phyloP scores from a whole-genome alignment of 2,797 vertebrate species.

The Oreochromis mossambicus region DNA sequence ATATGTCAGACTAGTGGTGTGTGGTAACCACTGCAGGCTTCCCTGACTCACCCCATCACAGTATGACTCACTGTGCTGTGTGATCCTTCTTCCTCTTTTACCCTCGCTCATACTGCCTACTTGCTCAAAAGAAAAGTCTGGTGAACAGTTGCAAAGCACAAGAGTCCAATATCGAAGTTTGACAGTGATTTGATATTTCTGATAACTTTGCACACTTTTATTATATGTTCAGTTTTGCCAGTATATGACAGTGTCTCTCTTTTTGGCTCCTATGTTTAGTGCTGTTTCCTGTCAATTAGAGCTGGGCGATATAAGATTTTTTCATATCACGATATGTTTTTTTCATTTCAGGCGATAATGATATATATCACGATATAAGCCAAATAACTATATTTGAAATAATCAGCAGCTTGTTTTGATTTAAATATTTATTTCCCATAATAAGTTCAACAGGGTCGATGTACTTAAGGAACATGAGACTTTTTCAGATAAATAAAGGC shows the following conservation, averaged over 20 bases:
- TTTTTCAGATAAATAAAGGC: too few species aligned
- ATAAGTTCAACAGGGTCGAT: too few species aligned
- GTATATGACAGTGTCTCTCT: not conserved
- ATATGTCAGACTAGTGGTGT: slow-evolving; percentile 23
- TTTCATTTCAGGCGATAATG: too few species aligned
- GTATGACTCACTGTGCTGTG: slow-evolving; percentile 51
- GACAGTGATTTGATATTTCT: not conserved
- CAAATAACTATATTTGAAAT: too few species aligned
- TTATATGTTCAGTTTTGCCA: not conserved
- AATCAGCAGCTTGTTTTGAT: too few species aligned
- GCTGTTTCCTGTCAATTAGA: not conserved
- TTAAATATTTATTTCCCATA: too few species aligned
- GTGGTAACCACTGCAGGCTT: slow-evolving; percentile 8
- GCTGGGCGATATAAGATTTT: too few species aligned
- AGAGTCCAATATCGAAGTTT: not conserved
- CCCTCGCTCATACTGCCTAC: not conserved
- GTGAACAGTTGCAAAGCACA: not conserved
- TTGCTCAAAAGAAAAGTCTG: not conserved
- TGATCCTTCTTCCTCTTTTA: slow-evolving; percentile 41
- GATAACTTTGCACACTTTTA: not conserved
- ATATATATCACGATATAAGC: too few species aligned
- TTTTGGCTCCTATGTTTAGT: not conserved
- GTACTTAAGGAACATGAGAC: too few species aligned
- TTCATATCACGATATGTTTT: too few species aligned
- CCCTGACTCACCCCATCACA: slow-evolving; percentile 44